Evolutionary conservation across 2,888 invertebrate species (phyloP), one percentile per base, ranked within the genome.

Genomic region (Eudemis profundana): DNA sequence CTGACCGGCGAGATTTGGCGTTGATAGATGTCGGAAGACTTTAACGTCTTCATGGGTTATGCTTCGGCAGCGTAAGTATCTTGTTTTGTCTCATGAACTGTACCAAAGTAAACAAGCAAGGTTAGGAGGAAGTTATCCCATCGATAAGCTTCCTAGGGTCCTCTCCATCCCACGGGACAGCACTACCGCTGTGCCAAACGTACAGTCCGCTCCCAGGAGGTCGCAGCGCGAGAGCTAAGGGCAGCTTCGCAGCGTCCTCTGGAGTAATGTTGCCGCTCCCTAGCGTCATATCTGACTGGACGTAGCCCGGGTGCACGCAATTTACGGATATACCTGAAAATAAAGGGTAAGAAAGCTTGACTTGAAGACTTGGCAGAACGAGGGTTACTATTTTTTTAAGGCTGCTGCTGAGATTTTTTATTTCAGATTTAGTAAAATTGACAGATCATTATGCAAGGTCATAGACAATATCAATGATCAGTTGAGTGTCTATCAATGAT

Each of bases 301-400:
- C 89, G 72, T 91, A 91, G 21, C 92, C 92, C 0, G 92, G 92
- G 56, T 91, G 92, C 5, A 90, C 83, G 76, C 89, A 85, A 78
- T 84, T 89, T 0, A 89, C 89, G 5, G 51, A 61, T 53, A 90
- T 83, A 65, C 79, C 91, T 92, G 75, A 1, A 73, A 69, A 17
- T 14, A 5, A 12, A 53, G 29, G 19, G 33, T 33, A 4, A 2
- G 10, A 33, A 33, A 2, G 33, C n/a, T n/a, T n/a, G n/a, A n/a
- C n/a, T n/a, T n/a, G n/a, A n/a, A n/a, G n/a, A n/a, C n/a, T n/a
- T n/a, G n/a, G n/a, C n/a, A n/a, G n/a, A n/a, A n/a, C n/a, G n/a
- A n/a, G n/a, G n/a, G n/a, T n/a, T n/a, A n/a, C n/a, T n/a, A n/a
- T n/a, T n/a, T n/a, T n/a, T n/a, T n/a, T n/a, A n/a, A n/a, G n/a